phyloP scores from a whole-genome alignment of 2,888 invertebrate species.

The Strigamia transsilvanica region DNA sequence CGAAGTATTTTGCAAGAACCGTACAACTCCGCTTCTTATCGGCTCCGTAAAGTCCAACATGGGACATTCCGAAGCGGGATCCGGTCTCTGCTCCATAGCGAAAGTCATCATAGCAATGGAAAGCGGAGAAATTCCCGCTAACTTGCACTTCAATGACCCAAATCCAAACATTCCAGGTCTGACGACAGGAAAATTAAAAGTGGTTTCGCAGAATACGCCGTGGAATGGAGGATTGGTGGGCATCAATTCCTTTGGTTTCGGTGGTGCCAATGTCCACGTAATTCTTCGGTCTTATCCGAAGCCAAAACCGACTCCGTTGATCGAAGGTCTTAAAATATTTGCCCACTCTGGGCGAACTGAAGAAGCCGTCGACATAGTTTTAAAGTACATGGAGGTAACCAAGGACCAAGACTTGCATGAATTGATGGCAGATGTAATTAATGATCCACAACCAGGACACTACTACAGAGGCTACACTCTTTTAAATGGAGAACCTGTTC shows the following conservation, averaged over 20 bases:
- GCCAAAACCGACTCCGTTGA: conserved; percentile 66
- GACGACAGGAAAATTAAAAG: conserved; percentile 86
- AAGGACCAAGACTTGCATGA: conserved; percentile 78
- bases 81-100: conserved; percentile 72
- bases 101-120: conserved; percentile 95
- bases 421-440: conserved; percentile 78
- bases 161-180: conserved; percentile 93
- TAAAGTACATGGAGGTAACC: conserved; percentile 68
- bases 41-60: conserved; percentile 99
- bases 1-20: conserved; percentile 85
- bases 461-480: conserved; percentile 82
- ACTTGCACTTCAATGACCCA: conserved; percentile 86
- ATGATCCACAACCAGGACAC: conserved; percentile 77
- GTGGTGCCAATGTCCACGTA: conserved; percentile 95
- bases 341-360: conserved; percentile 86
- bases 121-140: conserved; percentile 84
- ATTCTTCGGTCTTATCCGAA: conserved; percentile 82
- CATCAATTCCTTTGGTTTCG: conserved; percentile 97
- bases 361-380: conserved; percentile 74
- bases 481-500: conserved; percentile 68
- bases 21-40: conserved; percentile 81
- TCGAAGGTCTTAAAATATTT: conserved; percentile 74
- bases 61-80: conserved; percentile 96
- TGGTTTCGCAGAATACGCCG: conserved; percentile 81
- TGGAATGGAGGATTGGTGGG: conserved; percentile 93